These are phyloP conservation scores for Caradrina kadenii DNA, from an alignment of 2,888 invertebrate species.

Conservation along the genomic window DNA sequence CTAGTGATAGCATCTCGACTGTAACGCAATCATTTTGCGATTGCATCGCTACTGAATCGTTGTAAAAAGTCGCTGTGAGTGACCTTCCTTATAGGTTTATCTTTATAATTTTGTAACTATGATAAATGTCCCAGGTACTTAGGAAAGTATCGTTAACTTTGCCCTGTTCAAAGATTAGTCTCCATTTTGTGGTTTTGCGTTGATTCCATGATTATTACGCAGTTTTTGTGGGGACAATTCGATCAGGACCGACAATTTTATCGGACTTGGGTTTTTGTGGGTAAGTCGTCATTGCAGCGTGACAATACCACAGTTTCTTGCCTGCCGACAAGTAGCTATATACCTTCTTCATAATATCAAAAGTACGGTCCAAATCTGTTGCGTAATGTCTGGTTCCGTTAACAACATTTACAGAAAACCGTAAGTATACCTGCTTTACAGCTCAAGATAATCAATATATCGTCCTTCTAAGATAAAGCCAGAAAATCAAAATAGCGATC, in stretches of 20 bases:
- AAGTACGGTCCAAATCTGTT: constrained; percentile 16
- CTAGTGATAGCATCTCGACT: too few relatives aligned
- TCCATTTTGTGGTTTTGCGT: constrained; percentile 47
- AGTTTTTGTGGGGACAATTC: constrained; percentile 53
- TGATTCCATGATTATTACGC: constrained; percentile 47
- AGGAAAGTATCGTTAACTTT: constrained; percentile 17
- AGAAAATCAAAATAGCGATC: constrained; percentile 32
- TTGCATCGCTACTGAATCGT: too few relatives aligned
- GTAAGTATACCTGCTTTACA: not conserved
- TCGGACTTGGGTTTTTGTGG: constrained; percentile 50
- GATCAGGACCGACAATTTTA: constrained; percentile 58
- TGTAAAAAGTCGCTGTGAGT: too few relatives aligned
- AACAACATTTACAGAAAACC: constrained; percentile 1
- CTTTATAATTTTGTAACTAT: constrained; percentile 25
- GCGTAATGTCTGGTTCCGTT: constrained; percentile 1
- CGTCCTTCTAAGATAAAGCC: constrained; percentile 8
- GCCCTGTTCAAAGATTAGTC: constrained; percentile 19
- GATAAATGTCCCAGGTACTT: constrained; percentile 37
- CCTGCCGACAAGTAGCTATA: not conserved
- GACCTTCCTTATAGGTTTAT: constrained; percentile 6
- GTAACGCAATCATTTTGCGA: too few relatives aligned
- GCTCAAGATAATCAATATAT: constrained; percentile 2
- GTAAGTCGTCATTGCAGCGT: constrained; percentile 43
- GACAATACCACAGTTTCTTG: constrained; percentile 55
- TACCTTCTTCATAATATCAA: constrained; percentile 14